Conservation (phyloP, 1,140 invertebrate genomes). For the Pectinophora gossypiella region DNA sequence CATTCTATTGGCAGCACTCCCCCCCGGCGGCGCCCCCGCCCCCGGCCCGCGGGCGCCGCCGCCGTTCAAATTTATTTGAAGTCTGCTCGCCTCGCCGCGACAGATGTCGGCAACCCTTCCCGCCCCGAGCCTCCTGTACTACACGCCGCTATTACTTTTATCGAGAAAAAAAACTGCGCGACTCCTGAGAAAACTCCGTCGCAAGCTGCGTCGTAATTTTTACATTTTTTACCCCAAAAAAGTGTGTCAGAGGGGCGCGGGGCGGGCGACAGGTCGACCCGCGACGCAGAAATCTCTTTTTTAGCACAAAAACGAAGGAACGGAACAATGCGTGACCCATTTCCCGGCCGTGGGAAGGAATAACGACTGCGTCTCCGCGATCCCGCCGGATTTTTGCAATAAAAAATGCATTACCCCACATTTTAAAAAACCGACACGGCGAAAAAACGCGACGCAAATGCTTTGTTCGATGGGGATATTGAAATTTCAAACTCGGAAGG, state of each 20-base stretch:
- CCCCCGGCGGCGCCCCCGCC: conserved; percentile 11
- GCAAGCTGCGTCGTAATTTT: conserved; percentile 63
- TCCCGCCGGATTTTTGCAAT: conserved; percentile 49
- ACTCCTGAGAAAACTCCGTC: conserved; percentile 59
- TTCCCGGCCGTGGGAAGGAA: conserved; percentile 72
- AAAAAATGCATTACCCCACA: conserved; percentile 73
- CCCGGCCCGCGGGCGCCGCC: conserved; percentile 11
- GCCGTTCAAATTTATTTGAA: conserved; percentile 34
- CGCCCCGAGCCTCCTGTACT: conserved; percentile 39
- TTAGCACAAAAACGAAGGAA: conserved; percentile 63
- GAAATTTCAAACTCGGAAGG: conserved; percentile 68
- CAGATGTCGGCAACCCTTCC: conserved; percentile 34
- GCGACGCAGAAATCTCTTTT: conserved; percentile 60
- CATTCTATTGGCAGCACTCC: conserved; percentile 47
- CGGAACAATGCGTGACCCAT: conserved; percentile 66
- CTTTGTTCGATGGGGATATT: conserved; percentile 64
- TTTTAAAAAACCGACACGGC: conserved; percentile 54
- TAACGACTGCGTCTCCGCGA: conserved; percentile 60
- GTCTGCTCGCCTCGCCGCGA: conserved; percentile 35
- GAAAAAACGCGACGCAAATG: conserved; percentile 54
- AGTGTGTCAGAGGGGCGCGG: conserved; percentile 59
- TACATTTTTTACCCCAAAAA: conserved; percentile 63
- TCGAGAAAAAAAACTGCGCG: conserved; percentile 35
- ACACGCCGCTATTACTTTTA: conserved; percentile 55
- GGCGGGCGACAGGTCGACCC: conserved; percentile 43